Base-by-base conservation (phyloP, 1,140 invertebrate genomes). In the Linepithema humile region DNA sequence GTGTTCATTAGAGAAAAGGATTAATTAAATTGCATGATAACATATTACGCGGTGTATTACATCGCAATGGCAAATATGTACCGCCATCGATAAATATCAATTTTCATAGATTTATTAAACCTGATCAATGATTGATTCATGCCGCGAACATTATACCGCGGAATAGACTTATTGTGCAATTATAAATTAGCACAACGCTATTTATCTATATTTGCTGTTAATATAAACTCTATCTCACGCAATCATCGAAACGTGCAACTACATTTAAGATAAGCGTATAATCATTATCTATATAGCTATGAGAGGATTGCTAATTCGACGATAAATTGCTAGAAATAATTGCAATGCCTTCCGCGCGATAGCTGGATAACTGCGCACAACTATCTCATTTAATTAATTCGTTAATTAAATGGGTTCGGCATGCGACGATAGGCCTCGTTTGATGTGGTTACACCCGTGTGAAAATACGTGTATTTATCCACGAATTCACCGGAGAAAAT, bases 301-400 rank as follows among this genome's bases (percentile, higher is more conserved):
- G 17, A 26, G 45, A 62, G n/a, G 64, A 7, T 64, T 35, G 32
- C 26, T 32, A 45, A 62, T 62, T 75, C 26, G 48, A 7, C 12
- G 15, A 29, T 20, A 64, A 62, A 75, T 48, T 64, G 29, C 40
- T 60, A 62, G 73, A 62, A 75, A 15, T 62, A 64, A 64, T 64
- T 15, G 59, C 32, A 29, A 55, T 43, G 26, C 10, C 32, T 38
- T 15, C 3, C 35, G 15, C 2, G 12, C 15, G 38, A 32, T 32
- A 23, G 53, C 62, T n/a, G n/a, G 70, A 69, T 50, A 53, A 60
- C 17, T 38, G 26, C 45, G 50, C 40, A 53, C 20, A 45, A 15
- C 26, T 38, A 53, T 67, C 50, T 45, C 73, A 50, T 75, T 60
- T 85, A 85, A 86, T 85, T 85, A 86, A 85, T 85, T 70, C 64